A percentile compares a stretch with the other conserved stretches of the same genome.
Evolutionary conservation across 1,140 invertebrate species (phyloP).

Genomic region (Nasonia vitripennis): DNA sequence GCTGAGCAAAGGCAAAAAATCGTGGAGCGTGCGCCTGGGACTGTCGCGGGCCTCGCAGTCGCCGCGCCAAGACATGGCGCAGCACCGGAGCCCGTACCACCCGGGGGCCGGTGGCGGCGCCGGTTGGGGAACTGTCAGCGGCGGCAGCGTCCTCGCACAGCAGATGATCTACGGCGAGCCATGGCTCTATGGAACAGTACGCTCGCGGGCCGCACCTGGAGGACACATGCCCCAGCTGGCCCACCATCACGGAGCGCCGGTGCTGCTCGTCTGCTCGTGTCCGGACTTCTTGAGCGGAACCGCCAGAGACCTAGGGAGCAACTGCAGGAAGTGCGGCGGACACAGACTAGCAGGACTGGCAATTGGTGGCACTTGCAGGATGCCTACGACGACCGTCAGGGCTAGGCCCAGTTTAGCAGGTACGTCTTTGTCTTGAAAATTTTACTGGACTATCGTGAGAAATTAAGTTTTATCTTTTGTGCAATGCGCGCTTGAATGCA

Average conservation of each 20-base stretch:
- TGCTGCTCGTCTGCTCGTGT: constrained; percentile 85
- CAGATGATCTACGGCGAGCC: constrained; percentile 89
- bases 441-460: background rate
- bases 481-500: too few relatives aligned
- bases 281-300: constrained; percentile 85
- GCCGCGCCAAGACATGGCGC: constrained; percentile 55
- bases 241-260: constrained; percentile 71
- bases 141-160: constrained; percentile 80
- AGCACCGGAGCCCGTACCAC: background rate
- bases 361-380: constrained; percentile 76
- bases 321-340: constrained; percentile 87
- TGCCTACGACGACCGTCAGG: constrained; percentile 75
- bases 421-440: background rate
- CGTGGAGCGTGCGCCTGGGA: constrained; percentile 72
- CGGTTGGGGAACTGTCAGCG: constrained; percentile 76
- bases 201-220: constrained; percentile 62
- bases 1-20: constrained; percentile 72
- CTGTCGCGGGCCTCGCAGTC: constrained; percentile 68
- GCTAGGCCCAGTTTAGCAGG: constrained; percentile 70
- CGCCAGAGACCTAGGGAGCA: constrained; percentile 82
- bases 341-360: constrained; percentile 80
- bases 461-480: too few relatives aligned
- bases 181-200: constrained; percentile 86
- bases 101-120: constrained; percentile 56
- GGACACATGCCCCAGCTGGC: constrained; percentile 44